phyloP scores from a whole-genome alignment of 2,797 vertebrate genomes.

The Girardinus metallicus region DNA sequence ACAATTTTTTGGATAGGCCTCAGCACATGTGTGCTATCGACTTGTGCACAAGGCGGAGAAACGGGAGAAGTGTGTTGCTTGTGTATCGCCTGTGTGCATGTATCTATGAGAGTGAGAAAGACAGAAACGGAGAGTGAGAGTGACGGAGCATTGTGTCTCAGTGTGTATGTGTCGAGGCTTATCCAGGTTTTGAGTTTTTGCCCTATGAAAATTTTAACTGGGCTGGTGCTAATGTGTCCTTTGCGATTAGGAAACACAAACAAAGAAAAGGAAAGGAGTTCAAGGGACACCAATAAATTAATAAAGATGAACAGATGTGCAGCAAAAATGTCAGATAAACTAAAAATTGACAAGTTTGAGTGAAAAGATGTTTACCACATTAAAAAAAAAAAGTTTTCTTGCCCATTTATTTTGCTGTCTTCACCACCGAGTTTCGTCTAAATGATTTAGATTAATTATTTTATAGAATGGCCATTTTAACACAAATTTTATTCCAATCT shows the following conservation, averaged over 20 bases:
- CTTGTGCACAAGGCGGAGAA: slow-evolving; percentile 1
- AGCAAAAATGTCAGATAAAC: not conserved
- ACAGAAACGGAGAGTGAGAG: slow-evolving; percentile 49
- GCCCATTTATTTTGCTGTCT: not conserved
- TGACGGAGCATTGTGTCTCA: slow-evolving; percentile 51
- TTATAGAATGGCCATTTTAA: not conserved
- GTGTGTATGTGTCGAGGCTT: slow-evolving; percentile 54
- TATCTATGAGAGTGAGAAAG: slow-evolving; percentile 52
- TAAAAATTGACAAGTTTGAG: not conserved
- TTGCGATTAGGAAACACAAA: slow-evolving; percentile 52
- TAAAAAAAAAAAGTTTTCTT: not conserved
- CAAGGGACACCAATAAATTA: not conserved
- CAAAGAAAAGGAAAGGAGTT: not conserved
- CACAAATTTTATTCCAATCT: not conserved
- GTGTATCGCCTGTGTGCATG: slow-evolving; percentile 34
- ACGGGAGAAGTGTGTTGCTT: slow-evolving; percentile 34
- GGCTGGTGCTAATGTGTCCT: slow-evolving; percentile 52
- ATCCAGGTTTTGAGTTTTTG: slow-evolving; percentile 42
- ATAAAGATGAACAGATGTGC: not conserved
- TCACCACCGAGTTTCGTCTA: not conserved
- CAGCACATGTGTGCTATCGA: slow-evolving; percentile 29
- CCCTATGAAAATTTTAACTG: slow-evolving; percentile 52
- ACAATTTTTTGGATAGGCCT: slow-evolving; percentile 58
- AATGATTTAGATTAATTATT: not conserved
- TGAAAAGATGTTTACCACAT: not conserved